Evolutionary conservation across 2,113 vertebrate species (phyloP), one percentile per base, ranked within the genome.

Genomic region (Vulpes vulpes): DNA sequence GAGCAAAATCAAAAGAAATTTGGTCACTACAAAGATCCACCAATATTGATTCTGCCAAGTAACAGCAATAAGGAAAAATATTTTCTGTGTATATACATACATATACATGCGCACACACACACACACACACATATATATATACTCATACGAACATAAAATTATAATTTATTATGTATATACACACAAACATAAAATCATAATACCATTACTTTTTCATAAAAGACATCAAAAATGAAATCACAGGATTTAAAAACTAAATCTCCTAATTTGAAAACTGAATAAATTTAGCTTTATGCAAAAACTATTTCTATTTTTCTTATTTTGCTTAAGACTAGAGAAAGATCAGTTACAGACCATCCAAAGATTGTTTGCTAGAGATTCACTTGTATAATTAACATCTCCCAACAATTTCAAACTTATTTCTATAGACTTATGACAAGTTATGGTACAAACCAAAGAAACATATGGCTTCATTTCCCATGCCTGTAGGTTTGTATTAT

Each of bases 391-490:
- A 79, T 7, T 86, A 86, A 83, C 22, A 94, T 64, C 16, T 15
- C 12, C 81, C 49, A 91, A 35, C 71, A 82, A 92, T 82, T 94
- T 87, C 51, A 97, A 92, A 87, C 25, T 30, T 60, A 84, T 5
- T 78, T 89, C 27, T 69, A 97, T 1, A 90, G 87, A 95, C n/a
- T 74, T 87, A 86, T 3, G 15, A 96, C 30, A 95, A 98, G 79
- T 38, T 65, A 93, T 87, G 43, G 86, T 98, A 99, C 99, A 99
- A 98, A 99, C 99, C 99, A 99, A 98, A 97, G 92, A 83, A 97
- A 99, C 99, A 94, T 99, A 99, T 53, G 99, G 99, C 98, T 99
- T 99, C 99, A 99, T 99, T 98, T 99, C 99, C 99, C 99, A 99
- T 78, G 99, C 99, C 97, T 99, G 99, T 98, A 99, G 98, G 97